A percentile compares a stretch with the other conserved stretches of the same genome.
Evolutionary conservation across 2,888 invertebrate species (phyloP).

Genomic region (Oxytorus armatus): DNA sequence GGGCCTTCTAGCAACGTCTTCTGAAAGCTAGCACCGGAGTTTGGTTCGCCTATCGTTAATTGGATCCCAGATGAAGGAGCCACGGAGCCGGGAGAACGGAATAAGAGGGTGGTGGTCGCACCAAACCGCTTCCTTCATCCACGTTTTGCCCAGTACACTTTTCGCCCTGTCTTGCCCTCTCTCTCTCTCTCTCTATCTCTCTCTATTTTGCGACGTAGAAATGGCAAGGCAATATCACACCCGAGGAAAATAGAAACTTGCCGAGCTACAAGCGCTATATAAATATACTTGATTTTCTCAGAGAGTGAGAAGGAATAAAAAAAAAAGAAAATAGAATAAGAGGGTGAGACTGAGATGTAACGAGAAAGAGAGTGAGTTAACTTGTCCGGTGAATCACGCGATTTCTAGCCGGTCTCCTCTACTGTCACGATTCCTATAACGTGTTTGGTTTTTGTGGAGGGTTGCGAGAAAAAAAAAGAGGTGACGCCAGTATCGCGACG

Average conservation of each 20-base stretch:
- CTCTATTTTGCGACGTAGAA: constrained; percentile 50
- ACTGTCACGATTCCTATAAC: constrained; percentile 43
- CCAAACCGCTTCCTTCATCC: constrained; percentile 39
- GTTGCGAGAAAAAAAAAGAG: constrained; percentile 14
- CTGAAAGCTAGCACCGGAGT: constrained; percentile 72
- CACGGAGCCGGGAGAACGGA: constrained; percentile 65
- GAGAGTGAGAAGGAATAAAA: constrained; percentile 17
- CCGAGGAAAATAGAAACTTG: constrained; percentile 69
- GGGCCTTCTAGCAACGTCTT: constrained; percentile 49
- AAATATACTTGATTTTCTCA: constrained; percentile 29
- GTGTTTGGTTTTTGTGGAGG: constrained; percentile 25
- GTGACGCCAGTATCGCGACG: constrained; percentile 37
- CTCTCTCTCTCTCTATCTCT: constrained; percentile 37
- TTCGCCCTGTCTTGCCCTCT: constrained; percentile 18
- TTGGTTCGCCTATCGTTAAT: constrained; percentile 80
- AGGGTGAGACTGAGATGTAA: no score
- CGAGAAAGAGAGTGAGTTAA: constrained; percentile 46
- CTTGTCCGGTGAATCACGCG: constrained; percentile 65
- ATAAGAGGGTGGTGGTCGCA: constrained; percentile 68
- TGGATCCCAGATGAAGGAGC: constrained; percentile 80
- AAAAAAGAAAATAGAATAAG: constrained; percentile 11
- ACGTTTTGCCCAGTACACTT: constrained; percentile 34
- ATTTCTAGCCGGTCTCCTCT: constrained; percentile 30
- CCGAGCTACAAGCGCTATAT: constrained; percentile 45
- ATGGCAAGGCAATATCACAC: constrained; percentile 70